These are phyloP conservation scores for Pseudococcus jackbeardsleyi DNA, from an alignment of 2,888 invertebrate genomes.

Conservation along the genomic window DNA sequence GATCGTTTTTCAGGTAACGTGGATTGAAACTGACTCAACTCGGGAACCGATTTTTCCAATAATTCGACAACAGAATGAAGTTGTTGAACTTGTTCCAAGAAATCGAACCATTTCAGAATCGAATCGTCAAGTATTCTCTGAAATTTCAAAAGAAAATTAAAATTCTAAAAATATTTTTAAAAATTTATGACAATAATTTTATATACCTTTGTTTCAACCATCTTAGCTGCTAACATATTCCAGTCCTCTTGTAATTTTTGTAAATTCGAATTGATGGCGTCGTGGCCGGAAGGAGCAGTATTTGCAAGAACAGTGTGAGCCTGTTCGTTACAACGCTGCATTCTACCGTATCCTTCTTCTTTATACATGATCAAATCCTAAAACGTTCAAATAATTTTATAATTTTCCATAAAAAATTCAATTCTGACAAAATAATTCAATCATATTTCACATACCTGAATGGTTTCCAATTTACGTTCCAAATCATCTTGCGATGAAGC, in stretches of 20 bases:
- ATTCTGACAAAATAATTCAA: background rate
- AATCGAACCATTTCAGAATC: conserved; percentile 91
- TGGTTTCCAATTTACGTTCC: conserved; percentile 85
- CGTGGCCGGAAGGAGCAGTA: conserved; percentile 90
- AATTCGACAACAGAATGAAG: conserved; percentile 86
- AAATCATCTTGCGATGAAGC: conserved; percentile 87
- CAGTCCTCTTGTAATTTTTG: conserved; percentile 89
- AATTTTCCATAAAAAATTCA: background rate
- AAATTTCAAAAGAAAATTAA: conserved; percentile 27
- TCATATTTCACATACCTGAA: conserved; percentile 71
- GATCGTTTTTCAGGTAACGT: conserved; percentile 88
- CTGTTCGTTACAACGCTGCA: conserved; percentile 89
- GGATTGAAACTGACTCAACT: conserved; percentile 81
- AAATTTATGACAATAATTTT: background rate
- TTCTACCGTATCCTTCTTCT: conserved; percentile 91
- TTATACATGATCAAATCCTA: conserved; percentile 91
- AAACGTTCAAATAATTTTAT: conserved; percentile 17
- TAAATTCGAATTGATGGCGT: conserved; percentile 85
- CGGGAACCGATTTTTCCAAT: conserved; percentile 81
- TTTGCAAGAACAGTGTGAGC: conserved; percentile 92
- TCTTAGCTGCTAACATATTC: conserved; percentile 87
- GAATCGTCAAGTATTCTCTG: conserved; percentile 85
- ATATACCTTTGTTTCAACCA: conserved; percentile 85
- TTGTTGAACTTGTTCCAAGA: conserved; percentile 88
- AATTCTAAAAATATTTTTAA: background rate